Evolutionary conservation across 2,888 invertebrate genomes (phyloP), one percentile per base, ranked within the genome.

Genomic region (Maniola hyperantus): DNA sequence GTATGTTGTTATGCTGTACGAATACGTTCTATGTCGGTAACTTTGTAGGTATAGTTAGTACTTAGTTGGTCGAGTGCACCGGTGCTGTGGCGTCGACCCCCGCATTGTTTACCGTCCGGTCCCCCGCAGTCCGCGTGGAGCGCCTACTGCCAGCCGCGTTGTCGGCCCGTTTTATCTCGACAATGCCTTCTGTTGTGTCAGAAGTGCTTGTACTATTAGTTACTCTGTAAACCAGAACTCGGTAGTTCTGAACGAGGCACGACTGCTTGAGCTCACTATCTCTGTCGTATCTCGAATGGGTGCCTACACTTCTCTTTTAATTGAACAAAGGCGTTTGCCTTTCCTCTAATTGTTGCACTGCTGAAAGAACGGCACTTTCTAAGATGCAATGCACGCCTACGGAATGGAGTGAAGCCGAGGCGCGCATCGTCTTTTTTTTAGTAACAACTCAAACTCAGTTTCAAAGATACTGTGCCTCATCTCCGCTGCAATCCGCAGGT

Each of bases 31-130:
- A 20, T 2, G 50, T 20, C 26, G 11, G 11, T 26, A 50, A 10
- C n/a, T 46, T n/a, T 15, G 46, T 46, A 46, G 46, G 15, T 46
- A 15, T 18, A 6, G 15, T 57, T 42, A 10, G n/a, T 72, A 69
- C 70, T 71, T 71, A 68, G 69, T 61, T 65, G 59, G 69, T 63
- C 62, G 73, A 67, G 62, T 69, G 72, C 72, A 72, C 67, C 70
- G 59, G 62, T 65, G 72, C 71, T 69, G 64, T 73, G 73, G 67
- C 87, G 84, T 83, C 88, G 88, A 88, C 86, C 88, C 81, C 77
- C 68, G 74, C 80, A 81, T 83, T 88, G 85, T 88, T 86, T 87
- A 83, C 84, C 78, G 77, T 77, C 82, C 83, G 81, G 83, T 80
- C 73, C 69, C 64, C 68, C 6, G 7, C 53, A n/a, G 36, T 34